Conservation (phyloP, 35 echinoderm and acorn worm species). For the Diadema setosum region DNA sequence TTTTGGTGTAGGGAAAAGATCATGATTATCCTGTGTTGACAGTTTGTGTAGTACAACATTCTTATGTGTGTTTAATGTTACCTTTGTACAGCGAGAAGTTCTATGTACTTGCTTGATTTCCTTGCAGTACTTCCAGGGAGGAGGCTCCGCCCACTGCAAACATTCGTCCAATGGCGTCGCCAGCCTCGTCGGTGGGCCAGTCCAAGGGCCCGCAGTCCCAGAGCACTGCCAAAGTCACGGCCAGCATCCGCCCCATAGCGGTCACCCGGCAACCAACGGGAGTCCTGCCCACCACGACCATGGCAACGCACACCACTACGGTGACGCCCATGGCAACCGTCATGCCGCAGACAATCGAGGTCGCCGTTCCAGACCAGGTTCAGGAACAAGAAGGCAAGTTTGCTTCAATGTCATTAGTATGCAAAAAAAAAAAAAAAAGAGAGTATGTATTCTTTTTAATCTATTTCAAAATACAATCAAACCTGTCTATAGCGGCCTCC, state of each 20-base stretch:
- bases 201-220: slow-evolving; percentile 45
- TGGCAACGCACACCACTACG: slow-evolving; percentile 26
- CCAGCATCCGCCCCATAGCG: slow-evolving; percentile 92
- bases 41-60: too few relatives aligned
- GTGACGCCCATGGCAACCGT: slow-evolving; percentile 91
- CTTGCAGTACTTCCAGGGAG: slow-evolving; percentile 81
- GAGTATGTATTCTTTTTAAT: too few relatives aligned
- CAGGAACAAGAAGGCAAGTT: neutral
- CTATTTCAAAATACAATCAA: too few relatives aligned
- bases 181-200: slow-evolving; percentile 51
- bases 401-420: too few relatives aligned
- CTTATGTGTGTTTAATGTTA: too few relatives aligned
- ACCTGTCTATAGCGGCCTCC: too few relatives aligned
- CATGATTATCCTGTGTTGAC: too few relatives aligned
- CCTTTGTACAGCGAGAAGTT: too few relatives aligned
- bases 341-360: slow-evolving; percentile 80
- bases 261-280: slow-evolving; percentile 34
- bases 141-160: slow-evolving; percentile 91
- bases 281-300: slow-evolving; percentile 25
- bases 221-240: slow-evolving; percentile 57
- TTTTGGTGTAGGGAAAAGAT: too few relatives aligned
- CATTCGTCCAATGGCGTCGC: slow-evolving; percentile 91
- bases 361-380: neutral
- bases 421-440: too few relatives aligned
- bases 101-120: too few relatives aligned